phyloP scores from a whole-genome alignment of 2,113 vertebrate species.

The Hassar affinis region DNA sequence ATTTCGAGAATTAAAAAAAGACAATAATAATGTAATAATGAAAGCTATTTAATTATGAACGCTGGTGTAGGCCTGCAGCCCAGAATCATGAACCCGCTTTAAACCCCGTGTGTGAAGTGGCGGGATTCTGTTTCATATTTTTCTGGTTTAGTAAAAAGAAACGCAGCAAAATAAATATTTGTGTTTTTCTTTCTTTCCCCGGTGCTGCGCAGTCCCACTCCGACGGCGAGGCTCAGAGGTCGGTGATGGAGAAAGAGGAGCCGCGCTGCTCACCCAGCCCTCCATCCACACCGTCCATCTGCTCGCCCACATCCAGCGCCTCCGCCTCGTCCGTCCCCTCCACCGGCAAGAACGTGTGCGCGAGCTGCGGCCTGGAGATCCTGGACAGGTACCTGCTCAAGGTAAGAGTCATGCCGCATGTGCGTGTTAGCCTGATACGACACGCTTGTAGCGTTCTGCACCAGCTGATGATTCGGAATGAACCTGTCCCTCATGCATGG shows the following conservation, averaged over 20 bases:
- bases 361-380: slow-evolving; percentile 95
- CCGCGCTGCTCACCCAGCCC: slow-evolving; percentile 87
- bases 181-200: not conserved
- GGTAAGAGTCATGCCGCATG: slow-evolving; percentile 67
- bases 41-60: no score
- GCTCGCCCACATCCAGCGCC: slow-evolving; percentile 81
- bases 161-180: not conserved
- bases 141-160: no score
- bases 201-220: slow-evolving; percentile 80
- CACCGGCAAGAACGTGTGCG: slow-evolving; percentile 90
- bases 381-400: slow-evolving; percentile 94
- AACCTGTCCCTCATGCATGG: not conserved
- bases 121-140: no score
- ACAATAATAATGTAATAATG: no score
- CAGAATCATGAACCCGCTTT: no score
- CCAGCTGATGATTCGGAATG: not conserved
- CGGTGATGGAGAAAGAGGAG: slow-evolving; percentile 89
- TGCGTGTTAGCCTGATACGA: no score
- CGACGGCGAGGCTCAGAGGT: slow-evolving; percentile 84
- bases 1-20: no score
- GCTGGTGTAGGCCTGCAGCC: no score
- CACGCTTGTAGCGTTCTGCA: not conserved
- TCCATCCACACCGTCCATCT: slow-evolving; percentile 91
- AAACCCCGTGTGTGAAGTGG: no score
- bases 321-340: slow-evolving; percentile 84